Evolutionary conservation across 2,113 vertebrate species (phyloP).

Genomic region (Corythoichthys haematopterus): DNA sequence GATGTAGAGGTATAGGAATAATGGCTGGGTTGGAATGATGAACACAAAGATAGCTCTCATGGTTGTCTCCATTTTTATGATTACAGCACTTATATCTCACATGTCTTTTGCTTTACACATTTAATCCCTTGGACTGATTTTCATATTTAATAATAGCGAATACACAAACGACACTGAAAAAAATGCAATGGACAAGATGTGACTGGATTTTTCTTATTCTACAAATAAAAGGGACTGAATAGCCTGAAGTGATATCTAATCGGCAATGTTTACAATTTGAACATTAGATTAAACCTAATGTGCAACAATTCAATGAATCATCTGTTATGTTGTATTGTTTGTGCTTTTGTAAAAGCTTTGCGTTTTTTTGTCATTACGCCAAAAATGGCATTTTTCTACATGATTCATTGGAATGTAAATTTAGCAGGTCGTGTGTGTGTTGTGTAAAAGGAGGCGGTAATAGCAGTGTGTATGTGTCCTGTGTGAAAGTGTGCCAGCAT

Average conservation of each 20-base stretch:
- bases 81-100: constrained; percentile 5
- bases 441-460: constrained; percentile 27
- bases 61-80: constrained; percentile 23
- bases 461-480: constrained; percentile 29
- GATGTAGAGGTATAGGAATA: constrained; percentile 36
- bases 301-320: constrained; percentile 8
- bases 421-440: constrained; percentile 42
- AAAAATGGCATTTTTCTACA: constrained; percentile 38
- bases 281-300: not conserved
- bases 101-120: constrained; percentile 15
- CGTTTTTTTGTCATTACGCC: constrained; percentile 36
- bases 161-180: not conserved
- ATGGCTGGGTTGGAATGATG: constrained; percentile 33
- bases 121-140: constrained; percentile 24
- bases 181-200: not conserved
- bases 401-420: constrained; percentile 58
- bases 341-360: constrained; percentile 41
- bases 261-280: constrained; percentile 18
- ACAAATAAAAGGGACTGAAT: not conserved
- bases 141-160: constrained; percentile 1
- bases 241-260: constrained; percentile 11
- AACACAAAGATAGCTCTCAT: constrained; percentile 20
- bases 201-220: not conserved
- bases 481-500: constrained; percentile 63
- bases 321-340: constrained; percentile 42